phyloP scores from a whole-genome alignment of 2,888 invertebrate genomes.

The Tortricodes alternella region DNA sequence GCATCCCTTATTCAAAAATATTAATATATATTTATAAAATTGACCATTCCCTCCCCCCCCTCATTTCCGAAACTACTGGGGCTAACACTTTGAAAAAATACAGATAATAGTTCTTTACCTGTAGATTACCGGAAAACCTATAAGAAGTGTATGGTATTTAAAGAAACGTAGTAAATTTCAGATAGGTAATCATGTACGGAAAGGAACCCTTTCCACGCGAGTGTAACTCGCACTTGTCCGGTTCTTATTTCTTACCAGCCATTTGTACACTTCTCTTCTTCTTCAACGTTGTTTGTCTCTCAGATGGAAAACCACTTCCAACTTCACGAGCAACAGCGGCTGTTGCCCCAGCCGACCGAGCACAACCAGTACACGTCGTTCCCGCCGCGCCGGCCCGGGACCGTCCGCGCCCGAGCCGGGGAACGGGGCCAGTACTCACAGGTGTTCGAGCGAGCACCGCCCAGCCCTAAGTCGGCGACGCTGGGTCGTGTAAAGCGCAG shows the following conservation, averaged over 20 bases:
- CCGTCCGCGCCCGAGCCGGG: constrained; percentile 68
- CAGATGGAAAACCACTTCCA: constrained; percentile 77
- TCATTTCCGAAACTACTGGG: no score
- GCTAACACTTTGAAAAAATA: no score
- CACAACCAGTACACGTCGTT: constrained; percentile 78
- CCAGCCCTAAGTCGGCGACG: constrained; percentile 77
- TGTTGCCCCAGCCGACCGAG: constrained; percentile 69
- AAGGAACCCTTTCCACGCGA: no score
- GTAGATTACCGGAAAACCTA: no score
- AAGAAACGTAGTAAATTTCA: no score
- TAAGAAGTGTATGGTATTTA: no score
- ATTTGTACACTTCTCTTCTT: not conserved
- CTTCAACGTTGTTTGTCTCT: constrained; percentile 9
- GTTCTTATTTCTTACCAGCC: not conserved
- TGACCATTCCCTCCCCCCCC: no score
- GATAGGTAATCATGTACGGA: no score
- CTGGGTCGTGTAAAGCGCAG: constrained; percentile 69
- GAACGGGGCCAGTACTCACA: constrained; percentile 78
- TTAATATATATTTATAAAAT: no score
- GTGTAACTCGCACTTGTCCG: not conserved
- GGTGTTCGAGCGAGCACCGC: constrained; percentile 82
- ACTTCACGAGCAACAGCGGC: constrained; percentile 75
- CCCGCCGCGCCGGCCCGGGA: constrained; percentile 66
- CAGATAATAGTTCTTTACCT: no score
- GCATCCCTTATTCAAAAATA: no score